Evolutionary conservation across 2,888 invertebrate species (phyloP).

Genomic region (Leptogaster cylindrica): DNA sequence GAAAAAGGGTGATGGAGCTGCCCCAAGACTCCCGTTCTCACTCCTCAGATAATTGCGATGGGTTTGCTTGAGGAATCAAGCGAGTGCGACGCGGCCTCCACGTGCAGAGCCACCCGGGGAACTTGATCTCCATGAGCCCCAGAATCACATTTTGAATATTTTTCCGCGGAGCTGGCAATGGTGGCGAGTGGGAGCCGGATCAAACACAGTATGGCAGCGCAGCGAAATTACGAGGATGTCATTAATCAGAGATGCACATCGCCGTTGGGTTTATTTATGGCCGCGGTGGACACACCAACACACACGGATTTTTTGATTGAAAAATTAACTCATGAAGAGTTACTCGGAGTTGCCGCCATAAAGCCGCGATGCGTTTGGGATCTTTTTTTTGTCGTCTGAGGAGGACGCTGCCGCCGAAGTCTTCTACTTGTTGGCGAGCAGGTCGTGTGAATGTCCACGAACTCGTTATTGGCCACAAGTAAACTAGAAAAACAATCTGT

Average conservation of each 20-base stretch:
- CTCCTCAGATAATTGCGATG: background rate
- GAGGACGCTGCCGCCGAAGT: too few relatives aligned
- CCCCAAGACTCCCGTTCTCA: too few relatives aligned
- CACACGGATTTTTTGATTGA: slow-evolving; percentile 29
- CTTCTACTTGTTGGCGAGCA: too few relatives aligned
- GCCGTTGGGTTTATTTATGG: slow-evolving; percentile 39
- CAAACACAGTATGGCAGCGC: background rate
- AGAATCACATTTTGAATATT: background rate
- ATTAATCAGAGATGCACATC: slow-evolving; percentile 41
- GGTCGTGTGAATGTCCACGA: too few relatives aligned
- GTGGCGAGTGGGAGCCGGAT: background rate
- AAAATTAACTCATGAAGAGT: slow-evolving; percentile 39
- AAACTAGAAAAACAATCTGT: too few relatives aligned
- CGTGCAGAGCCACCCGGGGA: too few relatives aligned
- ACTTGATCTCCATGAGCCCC: too few relatives aligned
- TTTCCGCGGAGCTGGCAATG: slow-evolving; percentile 6
- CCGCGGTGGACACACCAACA: slow-evolving; percentile 25
- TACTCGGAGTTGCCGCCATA: too few relatives aligned
- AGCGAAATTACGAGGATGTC: slow-evolving; percentile 32
- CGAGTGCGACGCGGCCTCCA: background rate
- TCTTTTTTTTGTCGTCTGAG: too few relatives aligned
- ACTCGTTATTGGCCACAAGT: too few relatives aligned
- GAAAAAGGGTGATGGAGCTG: too few relatives aligned
- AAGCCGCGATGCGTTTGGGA: too few relatives aligned
- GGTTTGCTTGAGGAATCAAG: slow-evolving; percentile 4